These are phyloP conservation scores for Drosophila fulvimacula DNA, from an alignment of 2,888 invertebrate species.

Conservation along the genomic window DNA sequence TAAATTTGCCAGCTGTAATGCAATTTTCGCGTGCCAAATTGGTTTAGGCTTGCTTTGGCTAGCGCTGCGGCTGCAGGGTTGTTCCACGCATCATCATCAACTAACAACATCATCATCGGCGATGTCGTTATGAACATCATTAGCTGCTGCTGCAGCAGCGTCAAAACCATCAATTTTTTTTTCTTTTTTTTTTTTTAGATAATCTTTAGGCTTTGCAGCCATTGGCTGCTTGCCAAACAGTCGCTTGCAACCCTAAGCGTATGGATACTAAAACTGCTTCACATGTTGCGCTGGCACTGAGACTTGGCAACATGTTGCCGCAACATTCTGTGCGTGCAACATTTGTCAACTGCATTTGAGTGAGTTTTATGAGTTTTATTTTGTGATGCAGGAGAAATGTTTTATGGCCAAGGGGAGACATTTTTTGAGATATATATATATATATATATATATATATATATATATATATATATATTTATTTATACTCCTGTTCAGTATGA, in stretches of 20 bases:
- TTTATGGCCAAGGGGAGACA: background rate
- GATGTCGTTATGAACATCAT: constrained; percentile 13
- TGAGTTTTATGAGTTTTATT: background rate
- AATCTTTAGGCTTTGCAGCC: constrained; percentile 41
- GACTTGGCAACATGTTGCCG: constrained; percentile 49
- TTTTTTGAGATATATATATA: background rate
- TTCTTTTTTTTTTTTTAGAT: constrained; percentile 24
- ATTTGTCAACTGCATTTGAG: constrained; percentile 5
- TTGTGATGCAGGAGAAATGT: too few species aligned
- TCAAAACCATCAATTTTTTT: constrained; percentile 13
- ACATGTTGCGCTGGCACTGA: constrained; percentile 6
- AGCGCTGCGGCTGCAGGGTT: constrained; percentile 69
- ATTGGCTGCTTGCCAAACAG: constrained; percentile 51
- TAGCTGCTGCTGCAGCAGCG: constrained; percentile 8
- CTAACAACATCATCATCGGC: constrained; percentile 23
- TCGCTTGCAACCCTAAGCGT: constrained; percentile 33
- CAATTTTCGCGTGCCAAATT: constrained; percentile 77
- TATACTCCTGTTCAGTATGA: background rate
- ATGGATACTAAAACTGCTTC: constrained; percentile 13
- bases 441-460: background rate
- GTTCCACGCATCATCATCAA: constrained; percentile 45
- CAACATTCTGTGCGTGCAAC: constrained; percentile 39
- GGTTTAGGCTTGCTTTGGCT: constrained; percentile 58
- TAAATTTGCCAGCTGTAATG: constrained; percentile 73
- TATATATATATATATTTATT: background rate